Evolutionary conservation across 1,140 invertebrate genomes (phyloP).

Genomic region (Batillaria attramentaria): DNA sequence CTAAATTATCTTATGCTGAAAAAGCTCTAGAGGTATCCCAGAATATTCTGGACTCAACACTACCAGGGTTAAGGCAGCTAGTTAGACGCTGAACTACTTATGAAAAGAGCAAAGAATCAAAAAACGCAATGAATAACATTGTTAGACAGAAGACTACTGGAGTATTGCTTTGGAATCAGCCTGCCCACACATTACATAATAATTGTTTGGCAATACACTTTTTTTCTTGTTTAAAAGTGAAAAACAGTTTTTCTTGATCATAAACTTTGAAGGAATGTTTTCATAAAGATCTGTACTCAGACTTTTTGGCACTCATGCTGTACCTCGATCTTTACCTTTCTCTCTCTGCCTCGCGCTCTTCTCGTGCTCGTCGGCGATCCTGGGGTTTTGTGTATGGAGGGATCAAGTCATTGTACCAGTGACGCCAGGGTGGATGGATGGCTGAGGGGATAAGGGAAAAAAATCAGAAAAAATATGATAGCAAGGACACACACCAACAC

Average conservation of each 20-base stretch:
- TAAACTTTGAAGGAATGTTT: background rate
- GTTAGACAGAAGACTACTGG: too few species aligned
- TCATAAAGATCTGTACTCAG: background rate
- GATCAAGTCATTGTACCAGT: constrained; percentile 67
- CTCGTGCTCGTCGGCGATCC: constrained; percentile 61
- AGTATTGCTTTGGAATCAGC: background rate
- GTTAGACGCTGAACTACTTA: too few species aligned
- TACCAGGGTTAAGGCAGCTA: background rate
- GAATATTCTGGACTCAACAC: background rate
- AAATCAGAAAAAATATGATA: constrained; percentile 19
- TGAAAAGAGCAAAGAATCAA: too few species aligned
- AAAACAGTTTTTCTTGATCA: constrained; percentile 10
- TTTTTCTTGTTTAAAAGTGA: too few species aligned
- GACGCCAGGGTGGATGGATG: constrained; percentile 64
- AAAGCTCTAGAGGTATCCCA: background rate
- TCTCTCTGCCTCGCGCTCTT: constrained; percentile 67
- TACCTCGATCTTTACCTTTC: constrained; percentile 50
- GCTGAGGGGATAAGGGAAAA: constrained; percentile 52
- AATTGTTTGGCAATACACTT: background rate
- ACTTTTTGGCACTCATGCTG: background rate
- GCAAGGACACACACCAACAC: too few species aligned
- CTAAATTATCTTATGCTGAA: background rate
- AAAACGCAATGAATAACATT: too few species aligned
- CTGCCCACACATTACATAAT: background rate
- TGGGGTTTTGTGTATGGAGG: constrained; percentile 65